Evolutionary conservation across 2,113 vertebrate species (phyloP).

Genomic region (Glareola pratincola): DNA sequence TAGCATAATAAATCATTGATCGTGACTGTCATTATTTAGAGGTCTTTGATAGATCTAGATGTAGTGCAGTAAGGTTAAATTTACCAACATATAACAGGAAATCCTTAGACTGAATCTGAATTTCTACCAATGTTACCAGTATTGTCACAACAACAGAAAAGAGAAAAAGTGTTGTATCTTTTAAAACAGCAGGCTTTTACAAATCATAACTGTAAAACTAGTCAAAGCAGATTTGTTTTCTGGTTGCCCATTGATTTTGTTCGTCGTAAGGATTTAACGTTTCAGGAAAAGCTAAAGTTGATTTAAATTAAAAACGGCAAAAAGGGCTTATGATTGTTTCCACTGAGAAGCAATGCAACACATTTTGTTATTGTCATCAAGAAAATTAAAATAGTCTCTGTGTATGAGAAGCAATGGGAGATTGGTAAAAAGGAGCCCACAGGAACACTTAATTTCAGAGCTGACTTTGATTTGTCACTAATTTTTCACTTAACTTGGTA

Average conservation of each 20-base stretch:
- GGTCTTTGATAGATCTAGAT: conserved; percentile 57
- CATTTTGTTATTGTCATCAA: not conserved
- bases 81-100: not conserved
- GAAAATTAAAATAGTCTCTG: conserved; percentile 10
- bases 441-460: conserved; percentile 22
- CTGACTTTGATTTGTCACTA: conserved; percentile 14
- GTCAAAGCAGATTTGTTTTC: not conserved
- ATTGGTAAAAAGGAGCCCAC: conserved; percentile 2
- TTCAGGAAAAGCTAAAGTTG: not conserved
- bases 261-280: not conserved
- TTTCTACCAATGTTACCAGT: not conserved
- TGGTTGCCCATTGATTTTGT: not conserved
- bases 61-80: conserved; percentile 29
- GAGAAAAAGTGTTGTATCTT: not conserved
- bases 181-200: not conserved
- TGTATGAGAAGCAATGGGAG: not conserved
- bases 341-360: rapidly evolving
- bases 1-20: conserved; percentile 66
- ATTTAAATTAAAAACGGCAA: not conserved
- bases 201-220: not conserved
- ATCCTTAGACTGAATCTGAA: conserved; percentile 16
- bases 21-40: conserved; percentile 66
- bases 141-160: not conserved
- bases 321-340: conserved; percentile 3
- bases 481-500: conserved; percentile 23